Base-by-base conservation (phyloP, 2,797 vertebrate genomes). In the Hydrocynus forskahlii region DNA sequence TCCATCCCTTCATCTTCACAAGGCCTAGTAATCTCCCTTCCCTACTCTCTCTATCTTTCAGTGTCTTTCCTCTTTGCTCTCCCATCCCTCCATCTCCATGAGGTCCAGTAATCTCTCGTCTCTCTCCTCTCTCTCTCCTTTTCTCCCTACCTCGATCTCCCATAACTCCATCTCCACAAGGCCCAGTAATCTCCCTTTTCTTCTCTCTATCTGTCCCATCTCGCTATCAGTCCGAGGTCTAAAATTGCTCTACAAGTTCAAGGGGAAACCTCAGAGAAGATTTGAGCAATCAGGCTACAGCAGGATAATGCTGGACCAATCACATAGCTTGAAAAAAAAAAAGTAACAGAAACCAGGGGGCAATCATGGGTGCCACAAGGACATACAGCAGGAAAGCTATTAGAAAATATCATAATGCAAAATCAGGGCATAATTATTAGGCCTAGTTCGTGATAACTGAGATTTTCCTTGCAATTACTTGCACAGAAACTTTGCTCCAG, bases 211-310 rank as follows among this genome's bases (percentile, higher is more conserved):
- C 78, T 71, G 21, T 60, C 77, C 29, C n/a, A 86, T 73, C 75
- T 71, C 45, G 43, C 48, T 25, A 73, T 64, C 19, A 48, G 43
- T 79, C 54, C 35, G 13, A 35, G 50, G 55, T 67, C 67, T 59
- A 40, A 79, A 81, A 81, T 75, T 73, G 14, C 75, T 76, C 2
- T 66, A 50, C n/a, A 1, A 74, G 57, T 74, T 76, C 64, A 73
- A 72, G 59, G 40, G 77, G 55, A 85, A 78, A 75, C 62, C 62
- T 71, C 57, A 57, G 7, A 73, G 29, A 63, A 78, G 35, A 43
- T 25, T 64, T 23, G 69, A 25, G 62, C 76, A 74, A 63, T 66
- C 52, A 72, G 55, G 19, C 17, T 16, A 43, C 29, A 73, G 45
- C 55, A 29, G 35, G 54, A 77, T 57, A 55, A 60, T n/a, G 29